Conservation (phyloP, 2,113 vertebrate species). For the Gila orcuttii region DNA sequence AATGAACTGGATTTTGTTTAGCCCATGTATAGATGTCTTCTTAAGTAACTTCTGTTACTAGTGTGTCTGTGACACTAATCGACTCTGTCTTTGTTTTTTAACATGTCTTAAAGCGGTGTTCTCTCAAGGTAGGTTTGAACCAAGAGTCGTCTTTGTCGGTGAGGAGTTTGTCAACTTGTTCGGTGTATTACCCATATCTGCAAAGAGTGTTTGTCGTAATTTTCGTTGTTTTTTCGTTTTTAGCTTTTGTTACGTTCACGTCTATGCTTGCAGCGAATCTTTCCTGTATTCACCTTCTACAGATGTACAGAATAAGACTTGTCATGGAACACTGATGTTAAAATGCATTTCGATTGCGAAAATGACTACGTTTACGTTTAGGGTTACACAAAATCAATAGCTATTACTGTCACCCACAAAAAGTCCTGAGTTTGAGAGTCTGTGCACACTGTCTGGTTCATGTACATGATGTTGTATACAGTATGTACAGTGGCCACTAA, state of each 20-base stretch:
- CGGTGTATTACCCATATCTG: constrained; percentile 53
- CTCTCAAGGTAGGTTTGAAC: constrained; percentile 71
- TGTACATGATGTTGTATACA: constrained; percentile 16
- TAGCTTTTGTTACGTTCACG: constrained; percentile 47
- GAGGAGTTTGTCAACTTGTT: constrained; percentile 55
- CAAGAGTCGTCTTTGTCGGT: constrained; percentile 57
- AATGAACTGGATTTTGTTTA: constrained; percentile 6
- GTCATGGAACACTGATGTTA: background rate
- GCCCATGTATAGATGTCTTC: constrained; percentile 22
- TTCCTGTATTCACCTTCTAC: constrained; percentile 44
- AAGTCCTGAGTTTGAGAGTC: constrained; percentile 28
- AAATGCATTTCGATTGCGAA: constrained; percentile 1
- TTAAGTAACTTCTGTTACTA: constrained; percentile 29
- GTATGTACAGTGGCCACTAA: background rate
- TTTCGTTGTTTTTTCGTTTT: constrained; percentile 42
- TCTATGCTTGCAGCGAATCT: constrained; percentile 48
- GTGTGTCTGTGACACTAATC: constrained; percentile 57
- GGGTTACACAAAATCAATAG: constrained; percentile 33
- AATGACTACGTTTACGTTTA: constrained; percentile 10
- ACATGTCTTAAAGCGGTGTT: constrained; percentile 74
- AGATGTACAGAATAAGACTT: constrained; percentile 38
- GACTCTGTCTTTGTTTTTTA: constrained; percentile 64
- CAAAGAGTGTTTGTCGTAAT: constrained; percentile 55
- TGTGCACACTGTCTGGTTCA: constrained; percentile 39
- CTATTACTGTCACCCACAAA: constrained; percentile 19